phyloP scores from a whole-genome alignment of 2,113 vertebrate species.

The Hepsetus odoe region DNA sequence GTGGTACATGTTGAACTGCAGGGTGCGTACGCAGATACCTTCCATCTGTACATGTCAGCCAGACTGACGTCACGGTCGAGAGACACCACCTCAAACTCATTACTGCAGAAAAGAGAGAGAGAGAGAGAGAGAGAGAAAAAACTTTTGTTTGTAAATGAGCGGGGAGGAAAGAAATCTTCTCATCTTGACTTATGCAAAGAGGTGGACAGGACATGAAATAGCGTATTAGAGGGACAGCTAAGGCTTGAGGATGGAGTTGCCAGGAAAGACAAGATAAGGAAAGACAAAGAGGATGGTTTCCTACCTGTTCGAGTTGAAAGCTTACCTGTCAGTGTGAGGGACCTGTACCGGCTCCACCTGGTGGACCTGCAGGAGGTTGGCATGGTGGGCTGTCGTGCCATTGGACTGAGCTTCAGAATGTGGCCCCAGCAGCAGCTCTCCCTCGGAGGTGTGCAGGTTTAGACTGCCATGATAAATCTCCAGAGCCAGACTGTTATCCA shows the following conservation, averaged over 20 bases:
- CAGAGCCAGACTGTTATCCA: constrained; percentile 57
- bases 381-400: constrained; percentile 57
- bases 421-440: constrained; percentile 50
- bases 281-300: background rate
- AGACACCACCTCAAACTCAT: constrained; percentile 80
- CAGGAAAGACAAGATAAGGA: no score
- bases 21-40: constrained; percentile 87
- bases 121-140: background rate
- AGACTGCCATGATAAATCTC: constrained; percentile 62
- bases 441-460: constrained; percentile 57
- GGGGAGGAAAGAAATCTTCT: no score
- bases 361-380: constrained; percentile 56
- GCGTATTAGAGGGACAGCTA: no score
- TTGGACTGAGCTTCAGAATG: constrained; percentile 63
- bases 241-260: no score
- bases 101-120: constrained; percentile 66
- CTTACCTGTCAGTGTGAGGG: constrained; percentile 80
- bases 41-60: constrained; percentile 90
- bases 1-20: constrained; percentile 91
- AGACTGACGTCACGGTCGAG: constrained; percentile 80
- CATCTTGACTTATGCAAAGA: no score
- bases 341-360: constrained; percentile 74
- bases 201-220: no score
- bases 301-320: no score
- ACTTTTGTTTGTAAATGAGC: no score